Percentiles rank a stretch among this genome's conserved stretches.
Conservation (phyloP, 2,113 vertebrate genomes). For the Pseudolaguvia tuberculata region DNA sequence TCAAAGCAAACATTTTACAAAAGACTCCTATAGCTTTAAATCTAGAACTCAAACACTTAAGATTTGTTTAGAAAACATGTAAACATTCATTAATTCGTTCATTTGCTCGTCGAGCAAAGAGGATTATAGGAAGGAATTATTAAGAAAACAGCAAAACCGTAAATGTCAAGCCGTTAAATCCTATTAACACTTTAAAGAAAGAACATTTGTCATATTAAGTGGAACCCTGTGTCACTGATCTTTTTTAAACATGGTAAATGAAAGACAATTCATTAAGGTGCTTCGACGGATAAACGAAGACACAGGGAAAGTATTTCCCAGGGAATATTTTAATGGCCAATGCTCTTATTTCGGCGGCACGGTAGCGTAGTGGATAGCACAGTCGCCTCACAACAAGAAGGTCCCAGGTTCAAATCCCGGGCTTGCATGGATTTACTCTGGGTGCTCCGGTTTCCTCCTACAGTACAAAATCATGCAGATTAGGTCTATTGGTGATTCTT, state of each 20-base stretch:
- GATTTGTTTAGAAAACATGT: background rate
- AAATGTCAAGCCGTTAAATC: slow-evolving; percentile 41
- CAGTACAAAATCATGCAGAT: no score
- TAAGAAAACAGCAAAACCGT: slow-evolving; percentile 36
- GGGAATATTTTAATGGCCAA: slow-evolving; percentile 59
- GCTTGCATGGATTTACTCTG: no score
- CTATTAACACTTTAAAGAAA: slow-evolving; percentile 56
- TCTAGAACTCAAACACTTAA: background rate
- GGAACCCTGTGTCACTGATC: slow-evolving; percentile 73
- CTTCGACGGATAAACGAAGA: slow-evolving; percentile 73
- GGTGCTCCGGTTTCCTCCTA: no score
- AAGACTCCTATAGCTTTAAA: no score
- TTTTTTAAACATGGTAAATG: slow-evolving; percentile 62
- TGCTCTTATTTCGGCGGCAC: slow-evolving; percentile 30
- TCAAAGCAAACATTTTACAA: no score
- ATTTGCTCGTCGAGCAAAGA: slow-evolving; percentile 21
- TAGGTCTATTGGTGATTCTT: no score
- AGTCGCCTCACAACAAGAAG: no score
- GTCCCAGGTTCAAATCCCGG: no score
- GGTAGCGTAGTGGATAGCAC: no score
- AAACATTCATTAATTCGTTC: slow-evolving; percentile 1
- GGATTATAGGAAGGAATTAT: slow-evolving; percentile 33
- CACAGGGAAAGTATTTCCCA: slow-evolving; percentile 54
- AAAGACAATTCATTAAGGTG: slow-evolving; percentile 74
- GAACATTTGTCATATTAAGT: slow-evolving; percentile 72